A percentile compares a stretch with the other conserved stretches of the same genome.
Conservation (phyloP, 2,797 vertebrate genomes). For the Eurystomus glaucurus region DNA sequence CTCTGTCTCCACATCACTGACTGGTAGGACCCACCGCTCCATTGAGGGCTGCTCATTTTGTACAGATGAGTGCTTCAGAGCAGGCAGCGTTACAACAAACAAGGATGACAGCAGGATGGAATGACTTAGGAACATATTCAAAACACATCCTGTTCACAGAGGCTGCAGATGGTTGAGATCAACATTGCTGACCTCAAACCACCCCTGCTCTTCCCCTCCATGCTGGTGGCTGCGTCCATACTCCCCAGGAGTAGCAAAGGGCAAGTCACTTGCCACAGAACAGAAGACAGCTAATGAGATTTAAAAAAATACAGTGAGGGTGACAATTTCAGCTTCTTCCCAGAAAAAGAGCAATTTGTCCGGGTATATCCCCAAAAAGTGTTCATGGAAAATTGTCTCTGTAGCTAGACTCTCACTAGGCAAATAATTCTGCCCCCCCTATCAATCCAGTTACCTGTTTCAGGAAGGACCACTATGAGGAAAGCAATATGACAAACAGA, state of each 20-base stretch:
- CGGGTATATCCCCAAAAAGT: neutral
- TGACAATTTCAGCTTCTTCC: neutral
- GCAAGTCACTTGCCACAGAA: neutral
- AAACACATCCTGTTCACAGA: neutral
- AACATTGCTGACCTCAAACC: neutral
- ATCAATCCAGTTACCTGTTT: neutral
- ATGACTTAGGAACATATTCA: neutral
- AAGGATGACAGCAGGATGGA: neutral
- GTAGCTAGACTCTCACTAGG: neutral
- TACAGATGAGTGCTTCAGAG: neutral
- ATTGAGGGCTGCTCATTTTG: neutral
- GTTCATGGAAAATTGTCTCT: neutral
- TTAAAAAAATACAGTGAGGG: neutral
- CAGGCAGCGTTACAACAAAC: neutral
- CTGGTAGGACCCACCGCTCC: neutral
- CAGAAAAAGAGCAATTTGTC: neutral
- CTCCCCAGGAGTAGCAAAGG: neutral
- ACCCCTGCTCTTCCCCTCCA: neutral
- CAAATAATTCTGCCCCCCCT: neutral
- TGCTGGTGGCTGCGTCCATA: neutral
- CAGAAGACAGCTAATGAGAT: neutral
- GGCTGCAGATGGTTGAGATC: neutral
- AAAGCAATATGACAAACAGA: neutral
- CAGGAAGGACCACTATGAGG: neutral
- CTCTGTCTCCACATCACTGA: rapidly evolving